These are phyloP conservation scores for Columbina picui DNA, from an alignment of 2,113 vertebrate species.

Conservation along the genomic window DNA sequence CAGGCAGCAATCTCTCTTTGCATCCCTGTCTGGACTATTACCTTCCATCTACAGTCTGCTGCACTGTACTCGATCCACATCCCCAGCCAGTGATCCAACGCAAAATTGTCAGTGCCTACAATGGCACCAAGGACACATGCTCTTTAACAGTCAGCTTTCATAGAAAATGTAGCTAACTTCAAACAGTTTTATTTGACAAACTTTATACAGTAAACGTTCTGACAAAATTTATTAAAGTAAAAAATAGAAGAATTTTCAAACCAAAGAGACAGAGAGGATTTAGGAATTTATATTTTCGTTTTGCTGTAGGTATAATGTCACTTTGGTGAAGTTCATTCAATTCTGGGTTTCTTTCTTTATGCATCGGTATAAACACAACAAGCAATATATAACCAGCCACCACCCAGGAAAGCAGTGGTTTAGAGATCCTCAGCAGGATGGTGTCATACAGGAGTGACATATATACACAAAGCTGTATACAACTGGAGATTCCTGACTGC, in stretches of 20 bases:
- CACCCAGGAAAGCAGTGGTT: background rate
- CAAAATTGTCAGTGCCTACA: fast-evolving
- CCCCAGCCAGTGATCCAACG: background rate
- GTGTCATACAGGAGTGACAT: conserved; percentile 11
- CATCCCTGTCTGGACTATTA: background rate
- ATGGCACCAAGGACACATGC: background rate
- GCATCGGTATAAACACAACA: background rate
- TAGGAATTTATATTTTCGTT: background rate
- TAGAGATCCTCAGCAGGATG: background rate
- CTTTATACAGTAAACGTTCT: background rate
- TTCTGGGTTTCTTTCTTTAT: background rate
- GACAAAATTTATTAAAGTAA: background rate
- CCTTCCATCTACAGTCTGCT: background rate
- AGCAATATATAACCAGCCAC: background rate
- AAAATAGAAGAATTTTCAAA: background rate
- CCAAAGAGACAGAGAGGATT: background rate
- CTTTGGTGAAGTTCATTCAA: background rate
- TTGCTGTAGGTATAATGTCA: background rate
- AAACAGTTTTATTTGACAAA: background rate
- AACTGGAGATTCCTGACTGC: conserved; percentile 14
- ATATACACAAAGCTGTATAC: conserved; percentile 4
- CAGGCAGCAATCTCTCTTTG: fast-evolving
- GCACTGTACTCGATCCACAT: background rate
- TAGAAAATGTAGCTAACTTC: background rate
- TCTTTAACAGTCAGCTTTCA: background rate